These are phyloP conservation scores for Tigriopus japonicus DNA, from an alignment of 1,140 invertebrate species.

Conservation along the genomic window DNA sequence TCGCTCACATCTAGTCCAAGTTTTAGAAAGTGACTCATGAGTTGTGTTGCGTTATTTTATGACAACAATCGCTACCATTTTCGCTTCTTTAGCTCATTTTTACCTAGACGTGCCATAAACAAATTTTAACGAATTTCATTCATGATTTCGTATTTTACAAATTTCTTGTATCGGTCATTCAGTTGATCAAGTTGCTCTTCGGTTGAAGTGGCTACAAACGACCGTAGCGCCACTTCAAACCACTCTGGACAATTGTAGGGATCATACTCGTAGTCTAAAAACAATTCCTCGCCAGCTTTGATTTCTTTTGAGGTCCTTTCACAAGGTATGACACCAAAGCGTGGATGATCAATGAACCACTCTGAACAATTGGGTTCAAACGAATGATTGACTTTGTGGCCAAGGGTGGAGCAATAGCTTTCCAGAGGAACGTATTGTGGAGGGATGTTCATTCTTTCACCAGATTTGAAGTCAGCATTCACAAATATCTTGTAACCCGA, in stretches of 20 bases:
- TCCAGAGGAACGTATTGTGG: not conserved
- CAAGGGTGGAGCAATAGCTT: not conserved
- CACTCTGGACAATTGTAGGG: conserved; percentile 10
- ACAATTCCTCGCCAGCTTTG: conserved; percentile 6
- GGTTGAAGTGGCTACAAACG: not conserved
- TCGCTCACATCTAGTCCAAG: not conserved
- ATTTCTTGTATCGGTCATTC: not conserved
- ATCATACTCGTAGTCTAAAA: conserved; percentile 11
- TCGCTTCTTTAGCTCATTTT: no score
- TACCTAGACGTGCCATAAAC: no score
- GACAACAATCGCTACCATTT: no score
- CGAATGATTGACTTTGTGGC: conserved; percentile 11
- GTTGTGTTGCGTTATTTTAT: no score
- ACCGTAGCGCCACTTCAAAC: not conserved
- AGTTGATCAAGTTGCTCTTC: not conserved
- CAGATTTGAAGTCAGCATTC: conserved; percentile 9
- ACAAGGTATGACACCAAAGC: conserved; percentile 10
- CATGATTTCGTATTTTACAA: no score
- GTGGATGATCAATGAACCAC: conserved; percentile 12
- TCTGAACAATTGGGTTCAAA: conserved; percentile 7
- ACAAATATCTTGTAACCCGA: conserved; percentile 13
- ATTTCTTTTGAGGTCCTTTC: not conserved
- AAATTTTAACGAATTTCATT: no score
- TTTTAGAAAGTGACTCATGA: no score
- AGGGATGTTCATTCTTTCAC: conserved; percentile 10